Conservation (phyloP, 1,140 invertebrate genomes). For the Frieseomelitta varia region DNA sequence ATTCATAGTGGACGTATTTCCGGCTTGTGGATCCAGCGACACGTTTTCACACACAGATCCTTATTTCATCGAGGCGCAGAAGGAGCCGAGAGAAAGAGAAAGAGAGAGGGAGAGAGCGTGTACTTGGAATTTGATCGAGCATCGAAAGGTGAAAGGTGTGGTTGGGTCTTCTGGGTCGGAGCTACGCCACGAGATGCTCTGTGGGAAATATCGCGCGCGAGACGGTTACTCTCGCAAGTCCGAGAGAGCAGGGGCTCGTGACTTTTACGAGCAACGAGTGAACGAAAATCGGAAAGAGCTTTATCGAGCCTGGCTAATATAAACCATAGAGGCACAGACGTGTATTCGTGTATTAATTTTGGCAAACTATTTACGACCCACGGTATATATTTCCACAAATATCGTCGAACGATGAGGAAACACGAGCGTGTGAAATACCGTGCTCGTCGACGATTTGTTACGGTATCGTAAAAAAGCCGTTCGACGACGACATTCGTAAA, state of each 20-base stretch:
- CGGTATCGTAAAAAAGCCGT: constrained; percentile 6
- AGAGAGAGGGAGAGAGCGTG: not conserved
- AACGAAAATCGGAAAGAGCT: no score
- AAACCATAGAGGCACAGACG: not conserved
- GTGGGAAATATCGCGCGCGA: constrained; percentile 11
- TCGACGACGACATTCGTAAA: constrained; percentile 13
- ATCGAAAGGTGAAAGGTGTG: constrained; percentile 21
- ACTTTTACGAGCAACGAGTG: not conserved
- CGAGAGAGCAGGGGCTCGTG: not conserved
- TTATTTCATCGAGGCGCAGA: not conserved
- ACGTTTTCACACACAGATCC: no score
- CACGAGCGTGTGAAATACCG: not conserved
- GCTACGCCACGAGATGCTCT: not conserved
- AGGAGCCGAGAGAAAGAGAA: not conserved
- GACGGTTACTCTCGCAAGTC: not conserved
- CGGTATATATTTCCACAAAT: not conserved
- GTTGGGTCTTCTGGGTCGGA: not conserved
- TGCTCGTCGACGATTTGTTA: constrained; percentile 3
- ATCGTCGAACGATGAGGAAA: not conserved
- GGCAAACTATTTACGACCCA: not conserved
- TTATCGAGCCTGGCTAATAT: no score
- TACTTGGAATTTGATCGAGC: not conserved
- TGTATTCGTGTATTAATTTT: constrained; percentile 18
- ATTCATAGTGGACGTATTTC: no score
- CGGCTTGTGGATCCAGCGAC: no score